Evolutionary conservation across 1,140 invertebrate species (phyloP), one percentile per base, ranked within the genome.

Genomic region (Magallana ariakensis): DNA sequence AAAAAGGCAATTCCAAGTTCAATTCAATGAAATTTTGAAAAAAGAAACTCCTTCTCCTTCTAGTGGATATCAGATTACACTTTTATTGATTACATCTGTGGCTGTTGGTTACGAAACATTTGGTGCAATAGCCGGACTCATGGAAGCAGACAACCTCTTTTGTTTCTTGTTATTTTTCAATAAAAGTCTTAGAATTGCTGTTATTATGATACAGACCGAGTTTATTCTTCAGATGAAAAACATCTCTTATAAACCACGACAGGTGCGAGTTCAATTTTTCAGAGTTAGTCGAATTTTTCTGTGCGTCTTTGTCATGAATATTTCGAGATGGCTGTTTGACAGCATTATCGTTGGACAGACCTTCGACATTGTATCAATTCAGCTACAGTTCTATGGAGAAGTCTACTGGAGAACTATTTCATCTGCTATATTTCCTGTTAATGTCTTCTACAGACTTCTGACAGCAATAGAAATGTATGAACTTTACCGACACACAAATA

Each of bases 381-480:
- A 75, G 22, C 9, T 11, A 75, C 7, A 33, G 13, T 75, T 75
- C 33, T 75, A 75, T 75, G 66, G 66, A 26, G 8, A 75, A 10
- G 11, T 26, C 22, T 75, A 75, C 22, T 33, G 19, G 22, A 75
- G 22, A 75, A 26, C 33, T 13, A 75, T 75, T 26, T 6, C 13
- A 11, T 11, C 10, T 0, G 33, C 15, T 19, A 13, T 75, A 26
- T 75, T 75, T 26, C 66, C 66, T 13, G 33, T 75, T 26, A 75
- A 26, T 8, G 5, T 75, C 2, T 75, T 75, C 26, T 75, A 75
- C 22, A 9, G 66, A 75, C 15, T 75, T 75, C 19, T 75, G 19
- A 75, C 66, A 13, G 66, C 66, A 46, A 26, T 75, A 75, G 66
- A 75, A 75, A 75, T 75, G 66, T 75, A 75, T 33, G 66, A 75